Base-by-base conservation (phyloP, 2,797 vertebrate species). In the Eutrigla gurnardus region DNA sequence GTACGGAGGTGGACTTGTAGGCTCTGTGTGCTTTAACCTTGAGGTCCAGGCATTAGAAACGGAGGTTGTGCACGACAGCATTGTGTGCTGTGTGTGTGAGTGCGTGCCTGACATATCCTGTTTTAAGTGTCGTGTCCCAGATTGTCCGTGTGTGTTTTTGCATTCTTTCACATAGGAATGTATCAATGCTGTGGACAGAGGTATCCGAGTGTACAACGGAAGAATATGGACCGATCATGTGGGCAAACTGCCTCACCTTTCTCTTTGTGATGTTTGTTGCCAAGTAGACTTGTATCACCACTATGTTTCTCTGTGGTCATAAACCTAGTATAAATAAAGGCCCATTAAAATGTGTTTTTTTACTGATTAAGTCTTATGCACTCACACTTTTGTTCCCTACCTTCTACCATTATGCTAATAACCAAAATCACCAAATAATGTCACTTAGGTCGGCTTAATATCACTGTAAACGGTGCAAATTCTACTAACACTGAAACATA, bases 21-120 rank as follows among this genome's bases (percentile, higher is more conserved):
- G 49, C 49, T 65, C 65, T 42, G n/a, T 72, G 73, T 66, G 72
- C 68, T 87, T 78, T 89, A 80, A 89, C 83, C 82, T 87, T 86
- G 80, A 86, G 75, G 59, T 63, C 75, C 47, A 78, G 70, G 54
- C 74, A 58, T 67, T 39, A 65, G 65, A 76, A 18, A 45, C 39
- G 52, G 62, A 79, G 42, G 58, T 77, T n/a, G 42, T 59, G 75
- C 45, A 65, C 69, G 54, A 40, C 70, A 54, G 32, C 62, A 32
- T 55, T 33, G 49, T 76, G 59, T 63, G 57, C 57, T 77, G 50
- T 63, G 45, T 77, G 5, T 58, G 47, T 60, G 35, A 43, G 25
- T 62, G 25, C 12, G 1, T 70, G 55, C 25, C 42, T 84, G 75
- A 83, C 66, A 85, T 76, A 82, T 88, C 62, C 82, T 75, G 66